Conservation (phyloP, 2,888 invertebrate species). For the Spodoptera picta region DNA sequence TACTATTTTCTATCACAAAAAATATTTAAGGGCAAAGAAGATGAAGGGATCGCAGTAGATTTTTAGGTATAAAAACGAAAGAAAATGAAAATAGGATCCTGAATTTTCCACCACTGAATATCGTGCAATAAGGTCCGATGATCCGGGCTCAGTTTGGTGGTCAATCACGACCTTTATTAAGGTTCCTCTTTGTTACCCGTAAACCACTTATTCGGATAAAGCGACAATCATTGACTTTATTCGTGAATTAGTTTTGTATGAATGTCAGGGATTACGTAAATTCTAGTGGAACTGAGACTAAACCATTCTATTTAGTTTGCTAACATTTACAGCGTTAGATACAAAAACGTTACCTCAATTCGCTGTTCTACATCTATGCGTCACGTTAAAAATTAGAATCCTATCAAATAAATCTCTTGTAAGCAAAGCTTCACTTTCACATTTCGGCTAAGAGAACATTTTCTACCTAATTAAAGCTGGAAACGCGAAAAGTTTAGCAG, state of each 20-base stretch:
- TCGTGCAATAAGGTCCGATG: constrained; percentile 37
- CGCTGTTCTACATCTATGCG: not conserved
- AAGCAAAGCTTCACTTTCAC: constrained; percentile 45
- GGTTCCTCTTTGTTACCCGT: constrained; percentile 40
- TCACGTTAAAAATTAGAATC: constrained; percentile 10
- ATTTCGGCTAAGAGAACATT: constrained; percentile 54
- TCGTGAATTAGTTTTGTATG: constrained; percentile 36
- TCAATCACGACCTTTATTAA: constrained; percentile 49
- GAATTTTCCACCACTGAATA: constrained; percentile 14
- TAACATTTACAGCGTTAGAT: not conserved
- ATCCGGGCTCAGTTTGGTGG: constrained; percentile 39
- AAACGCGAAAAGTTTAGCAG: constrained; percentile 63
- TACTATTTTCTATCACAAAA: no score
- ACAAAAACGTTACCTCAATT: not conserved
- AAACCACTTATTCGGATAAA: constrained; percentile 49
- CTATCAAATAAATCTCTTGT: constrained; percentile 30
- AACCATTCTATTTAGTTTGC: not conserved
- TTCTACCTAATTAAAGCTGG: constrained; percentile 69
- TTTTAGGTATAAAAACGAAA: not conserved
- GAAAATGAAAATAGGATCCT: constrained; percentile 10
- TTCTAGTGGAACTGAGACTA: constrained; percentile 6
- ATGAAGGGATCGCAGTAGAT: not conserved
- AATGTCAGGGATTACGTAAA: constrained; percentile 8
- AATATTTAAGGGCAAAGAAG: not conserved
- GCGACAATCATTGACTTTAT: constrained; percentile 41